Evolutionary conservation across 2,113 vertebrate species (phyloP).

Genomic region (Percina caprodes): DNA sequence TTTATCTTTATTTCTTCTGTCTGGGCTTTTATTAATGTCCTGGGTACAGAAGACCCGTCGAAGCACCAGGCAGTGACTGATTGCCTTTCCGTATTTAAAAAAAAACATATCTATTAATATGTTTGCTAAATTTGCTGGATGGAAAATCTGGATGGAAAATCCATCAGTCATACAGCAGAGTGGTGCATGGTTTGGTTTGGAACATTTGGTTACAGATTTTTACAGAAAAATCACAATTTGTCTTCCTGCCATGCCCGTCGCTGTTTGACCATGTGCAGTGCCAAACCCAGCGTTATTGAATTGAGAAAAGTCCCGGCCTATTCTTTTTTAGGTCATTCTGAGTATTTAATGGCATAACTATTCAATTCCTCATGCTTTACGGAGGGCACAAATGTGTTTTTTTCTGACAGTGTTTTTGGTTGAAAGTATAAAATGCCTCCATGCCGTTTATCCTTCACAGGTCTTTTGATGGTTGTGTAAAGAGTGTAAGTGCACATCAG

Average conservation of each 20-base stretch:
- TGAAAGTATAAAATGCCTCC: slow-evolving; percentile 14
- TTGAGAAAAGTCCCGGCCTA: slow-evolving; percentile 1
- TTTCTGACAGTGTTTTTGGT: slow-evolving; percentile 31
- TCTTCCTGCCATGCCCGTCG: slow-evolving; percentile 26
- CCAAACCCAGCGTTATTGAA: slow-evolving; percentile 4
- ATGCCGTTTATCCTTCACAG: not conserved
- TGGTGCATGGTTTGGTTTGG: too few species aligned
- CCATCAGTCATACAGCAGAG: not conserved
- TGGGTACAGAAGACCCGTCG: not conserved
- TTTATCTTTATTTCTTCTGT: slow-evolving; percentile 7
- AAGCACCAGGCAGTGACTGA: slow-evolving; percentile 2
- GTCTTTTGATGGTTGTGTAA: slow-evolving; percentile 36
- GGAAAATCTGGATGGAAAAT: not conserved
- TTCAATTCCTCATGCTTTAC: slow-evolving; percentile 11
- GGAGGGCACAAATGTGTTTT: not conserved
- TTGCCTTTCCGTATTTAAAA: not conserved
- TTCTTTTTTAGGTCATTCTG: slow-evolving; percentile 29
- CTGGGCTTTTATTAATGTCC: not conserved
- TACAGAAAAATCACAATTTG: slow-evolving; percentile 29
- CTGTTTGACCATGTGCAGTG: not conserved
- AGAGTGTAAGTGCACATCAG: slow-evolving; percentile 23
- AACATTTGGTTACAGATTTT: slow-evolving; percentile 5
- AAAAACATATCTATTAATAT: slow-evolving; percentile 7
- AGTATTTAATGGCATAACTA: slow-evolving; percentile 49
- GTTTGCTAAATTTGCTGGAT: not conserved